Evolutionary conservation across 2,888 invertebrate genomes (phyloP).

Genomic region (Hypomecis atomaria): DNA sequence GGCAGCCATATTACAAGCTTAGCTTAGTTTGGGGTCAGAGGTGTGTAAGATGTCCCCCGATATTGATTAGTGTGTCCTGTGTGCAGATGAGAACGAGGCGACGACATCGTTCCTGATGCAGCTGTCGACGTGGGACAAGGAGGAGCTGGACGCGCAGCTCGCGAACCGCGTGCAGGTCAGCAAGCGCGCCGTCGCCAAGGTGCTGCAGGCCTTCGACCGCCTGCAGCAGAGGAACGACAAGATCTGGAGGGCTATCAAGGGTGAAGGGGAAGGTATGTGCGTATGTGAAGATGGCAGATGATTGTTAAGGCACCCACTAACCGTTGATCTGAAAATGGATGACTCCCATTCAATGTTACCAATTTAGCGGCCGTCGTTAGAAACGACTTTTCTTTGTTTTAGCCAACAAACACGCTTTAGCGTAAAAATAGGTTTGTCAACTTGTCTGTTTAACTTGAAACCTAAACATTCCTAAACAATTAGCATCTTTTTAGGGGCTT

Average conservation of each 20-base stretch:
- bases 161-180: slow-evolving; percentile 98
- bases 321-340: too few relatives aligned
- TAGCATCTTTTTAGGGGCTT: too few relatives aligned
- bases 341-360: too few relatives aligned
- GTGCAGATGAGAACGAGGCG: slow-evolving; percentile 95
- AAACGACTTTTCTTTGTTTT: too few relatives aligned
- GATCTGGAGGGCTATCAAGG: slow-evolving; percentile 94
- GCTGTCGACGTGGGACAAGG: slow-evolving; percentile 98
- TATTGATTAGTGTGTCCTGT: background rate
- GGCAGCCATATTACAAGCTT: too few relatives aligned
- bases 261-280: slow-evolving; percentile 87
- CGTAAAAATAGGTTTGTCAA: too few relatives aligned
- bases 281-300: background rate
- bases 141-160: slow-evolving; percentile 97
- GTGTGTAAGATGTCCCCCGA: background rate
- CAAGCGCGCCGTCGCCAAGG: slow-evolving; percentile 97
- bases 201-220: slow-evolving; percentile 98
- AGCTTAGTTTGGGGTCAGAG: too few relatives aligned
- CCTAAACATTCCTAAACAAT: too few relatives aligned
- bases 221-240: slow-evolving; percentile 98
- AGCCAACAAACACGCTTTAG: too few relatives aligned
- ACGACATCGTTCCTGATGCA: slow-evolving; percentile 98
- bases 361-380: too few relatives aligned
- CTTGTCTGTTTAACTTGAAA: too few relatives aligned
- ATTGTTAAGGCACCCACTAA: too few relatives aligned